phyloP scores from a whole-genome alignment of 1,140 invertebrate genomes.

The Aphis gossypii region DNA sequence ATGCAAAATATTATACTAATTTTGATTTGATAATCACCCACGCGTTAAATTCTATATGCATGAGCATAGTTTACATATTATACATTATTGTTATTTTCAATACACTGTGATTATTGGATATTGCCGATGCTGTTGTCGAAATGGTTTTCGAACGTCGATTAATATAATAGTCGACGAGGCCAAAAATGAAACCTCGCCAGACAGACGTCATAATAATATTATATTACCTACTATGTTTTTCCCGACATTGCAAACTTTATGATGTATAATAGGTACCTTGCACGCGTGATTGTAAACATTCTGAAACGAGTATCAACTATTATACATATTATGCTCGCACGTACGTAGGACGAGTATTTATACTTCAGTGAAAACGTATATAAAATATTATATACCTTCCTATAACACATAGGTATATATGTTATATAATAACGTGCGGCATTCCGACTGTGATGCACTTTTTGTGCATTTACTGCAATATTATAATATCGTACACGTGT shows the following conservation, averaged over 20 bases:
- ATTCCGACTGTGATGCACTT: not conserved
- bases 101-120: not conserved
- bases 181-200: not conserved
- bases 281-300: not conserved
- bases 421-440: not conserved
- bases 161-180: not conserved
- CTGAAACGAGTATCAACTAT: not conserved
- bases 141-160: not conserved
- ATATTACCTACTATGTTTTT: not conserved
- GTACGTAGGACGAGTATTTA: not conserved
- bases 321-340: not conserved
- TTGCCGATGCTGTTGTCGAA: not conserved
- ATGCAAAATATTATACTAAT: not conserved
- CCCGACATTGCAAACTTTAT: not conserved
- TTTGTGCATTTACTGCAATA: not conserved
- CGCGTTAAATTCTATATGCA: not conserved
- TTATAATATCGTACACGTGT: not conserved
- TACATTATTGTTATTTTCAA: not conserved
- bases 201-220: not conserved
- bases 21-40: not conserved
- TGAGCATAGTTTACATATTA: not conserved
- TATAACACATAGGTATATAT: not conserved
- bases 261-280: not conserved
- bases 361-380: not conserved
- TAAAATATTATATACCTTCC: not conserved